Conservation (phyloP, 2,888 invertebrate genomes). For the Acanthosoma haemorrhoidale region DNA sequence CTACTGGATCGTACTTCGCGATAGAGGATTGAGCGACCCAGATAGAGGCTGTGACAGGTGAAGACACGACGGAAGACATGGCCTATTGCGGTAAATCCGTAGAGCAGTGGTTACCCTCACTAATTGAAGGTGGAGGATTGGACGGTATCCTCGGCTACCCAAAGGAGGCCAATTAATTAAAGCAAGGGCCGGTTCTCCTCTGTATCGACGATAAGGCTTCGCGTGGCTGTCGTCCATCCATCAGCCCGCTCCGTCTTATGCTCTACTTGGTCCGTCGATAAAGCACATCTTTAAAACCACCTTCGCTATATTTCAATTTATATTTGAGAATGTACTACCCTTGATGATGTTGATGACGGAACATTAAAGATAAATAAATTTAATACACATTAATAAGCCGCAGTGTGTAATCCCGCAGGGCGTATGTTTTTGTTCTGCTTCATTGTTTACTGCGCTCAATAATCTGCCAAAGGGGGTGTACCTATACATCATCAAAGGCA, state of each 20-base stretch:
- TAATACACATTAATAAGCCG: too few relatives aligned
- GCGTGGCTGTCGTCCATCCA: background rate
- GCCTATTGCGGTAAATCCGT: background rate
- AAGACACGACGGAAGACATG: background rate
- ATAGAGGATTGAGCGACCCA: background rate
- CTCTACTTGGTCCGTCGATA: too few relatives aligned
- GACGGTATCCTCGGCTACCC: background rate
- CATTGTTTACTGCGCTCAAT: too few relatives aligned
- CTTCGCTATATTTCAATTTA: background rate
- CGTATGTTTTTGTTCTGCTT: too few relatives aligned
- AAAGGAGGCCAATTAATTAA: slow-evolving; percentile 14
- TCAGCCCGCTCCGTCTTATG: background rate
- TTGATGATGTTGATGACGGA: too few relatives aligned
- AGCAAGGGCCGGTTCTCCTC: background rate
- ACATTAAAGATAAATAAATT: too few relatives aligned
- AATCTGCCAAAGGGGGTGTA: too few relatives aligned
- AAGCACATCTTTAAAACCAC: background rate
- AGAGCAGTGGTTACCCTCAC: background rate
- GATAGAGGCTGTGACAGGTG: too few relatives aligned
- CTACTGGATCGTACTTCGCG: too few relatives aligned
- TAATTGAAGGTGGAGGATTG: background rate
- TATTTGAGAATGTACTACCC: too few relatives aligned
- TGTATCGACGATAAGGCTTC: background rate
- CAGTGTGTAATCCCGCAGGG: too few relatives aligned
- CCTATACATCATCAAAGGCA: too few relatives aligned